Conservation (phyloP, 2,888 invertebrate species). For the Hyppa rectilinea region DNA sequence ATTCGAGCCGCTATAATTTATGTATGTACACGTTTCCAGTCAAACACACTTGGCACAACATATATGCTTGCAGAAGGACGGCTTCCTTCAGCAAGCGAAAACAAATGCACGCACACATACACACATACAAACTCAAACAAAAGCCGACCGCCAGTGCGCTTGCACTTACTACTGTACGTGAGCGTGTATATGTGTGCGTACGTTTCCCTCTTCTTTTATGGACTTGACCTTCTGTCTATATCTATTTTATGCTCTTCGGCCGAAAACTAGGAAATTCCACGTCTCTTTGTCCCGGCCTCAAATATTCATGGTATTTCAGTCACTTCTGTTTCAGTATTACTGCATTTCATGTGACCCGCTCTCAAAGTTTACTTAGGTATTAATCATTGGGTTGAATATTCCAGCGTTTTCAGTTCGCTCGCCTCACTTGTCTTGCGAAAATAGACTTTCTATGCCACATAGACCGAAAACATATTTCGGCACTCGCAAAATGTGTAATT, state of each 20-base stretch:
- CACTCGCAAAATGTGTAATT: too few species aligned
- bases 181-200: not conserved
- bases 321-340: slow-evolving; percentile 47
- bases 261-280: slow-evolving; percentile 50
- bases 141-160: not conserved
- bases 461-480: not conserved
- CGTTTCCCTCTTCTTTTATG: not conserved
- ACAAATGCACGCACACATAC: not conserved
- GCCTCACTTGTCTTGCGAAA: slow-evolving; percentile 13
- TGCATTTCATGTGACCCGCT: slow-evolving; percentile 49
- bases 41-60: slow-evolving; percentile 25
- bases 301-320: slow-evolving; percentile 63
- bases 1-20: slow-evolving; percentile 57
- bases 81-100: not conserved
- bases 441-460: slow-evolving; percentile 4
- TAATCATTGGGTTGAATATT: slow-evolving; percentile 56
- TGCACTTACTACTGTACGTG: not conserved
- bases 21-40: slow-evolving; percentile 54
- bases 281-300: slow-evolving; percentile 57
- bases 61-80: not conserved
- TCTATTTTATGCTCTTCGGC: not conserved
- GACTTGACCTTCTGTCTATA: slow-evolving; percentile 13
- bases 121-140: not conserved
- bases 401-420: slow-evolving; percentile 19
- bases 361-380: slow-evolving; percentile 34